Percentiles rank a stretch among this genome's conserved stretches.
phyloP scores from a whole-genome alignment of 2,113 vertebrate genomes.

The Gopherus evgoodei region DNA sequence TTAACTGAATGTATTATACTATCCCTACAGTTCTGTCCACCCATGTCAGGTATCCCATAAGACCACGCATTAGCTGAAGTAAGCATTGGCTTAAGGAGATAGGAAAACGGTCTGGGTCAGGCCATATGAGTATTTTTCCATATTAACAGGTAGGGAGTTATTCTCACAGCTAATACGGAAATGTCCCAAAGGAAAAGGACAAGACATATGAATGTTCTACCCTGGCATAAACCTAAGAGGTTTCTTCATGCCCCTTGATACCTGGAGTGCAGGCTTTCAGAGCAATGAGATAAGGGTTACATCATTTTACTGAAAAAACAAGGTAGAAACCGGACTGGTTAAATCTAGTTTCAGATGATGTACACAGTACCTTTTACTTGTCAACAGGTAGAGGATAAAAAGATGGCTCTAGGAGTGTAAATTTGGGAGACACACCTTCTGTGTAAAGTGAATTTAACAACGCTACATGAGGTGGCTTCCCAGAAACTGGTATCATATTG shows the following conservation, averaged over 20 bases:
- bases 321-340: not conserved
- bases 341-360: not conserved
- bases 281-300: not conserved
- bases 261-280: not conserved
- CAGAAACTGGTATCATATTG: not conserved
- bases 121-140: not conserved
- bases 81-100: not conserved
- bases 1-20: not conserved
- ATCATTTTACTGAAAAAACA: not conserved
- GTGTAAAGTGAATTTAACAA: not conserved
- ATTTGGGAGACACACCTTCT: not conserved
- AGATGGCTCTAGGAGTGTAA: not conserved
- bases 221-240: not conserved
- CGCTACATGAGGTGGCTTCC: not conserved
- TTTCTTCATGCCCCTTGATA: not conserved
- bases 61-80: not conserved
- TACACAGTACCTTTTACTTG: not conserved
- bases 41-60: not conserved
- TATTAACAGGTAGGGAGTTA: not conserved
- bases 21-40: not conserved
- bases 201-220: not conserved
- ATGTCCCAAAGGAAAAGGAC: not conserved
- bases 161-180: not conserved
- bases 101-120: not conserved
- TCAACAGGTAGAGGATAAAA: not conserved